phyloP scores from a whole-genome alignment of 1,140 invertebrate genomes.

The Calliopsis andreniformis region DNA sequence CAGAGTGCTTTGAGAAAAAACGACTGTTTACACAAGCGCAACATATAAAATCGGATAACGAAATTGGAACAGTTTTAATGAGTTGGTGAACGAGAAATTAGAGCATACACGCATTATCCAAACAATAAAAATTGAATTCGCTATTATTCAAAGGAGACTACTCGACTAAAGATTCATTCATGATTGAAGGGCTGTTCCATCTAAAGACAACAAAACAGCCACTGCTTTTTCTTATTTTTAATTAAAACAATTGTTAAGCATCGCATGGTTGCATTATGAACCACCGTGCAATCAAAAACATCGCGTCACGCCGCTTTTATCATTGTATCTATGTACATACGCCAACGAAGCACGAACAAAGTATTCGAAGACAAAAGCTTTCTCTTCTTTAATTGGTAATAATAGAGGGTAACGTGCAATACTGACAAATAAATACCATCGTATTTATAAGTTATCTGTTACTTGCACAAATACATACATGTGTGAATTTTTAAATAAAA shows the following conservation, averaged over 20 bases:
- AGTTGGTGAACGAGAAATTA: not conserved
- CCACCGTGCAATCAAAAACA: too few relatives aligned
- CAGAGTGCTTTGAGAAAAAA: not conserved
- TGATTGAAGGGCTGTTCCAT: not conserved
- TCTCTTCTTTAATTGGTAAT: too few relatives aligned
- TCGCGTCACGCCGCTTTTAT: not conserved
- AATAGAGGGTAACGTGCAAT: too few relatives aligned
- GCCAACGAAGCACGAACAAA: too few relatives aligned
- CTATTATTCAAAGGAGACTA: slow-evolving; percentile 8
- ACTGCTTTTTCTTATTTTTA: not conserved
- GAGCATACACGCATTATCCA: not conserved
- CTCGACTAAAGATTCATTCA: not conserved
- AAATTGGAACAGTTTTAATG: not conserved
- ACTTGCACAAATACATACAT: too few relatives aligned
- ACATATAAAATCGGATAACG: not conserved
- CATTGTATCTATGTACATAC: too few relatives aligned
- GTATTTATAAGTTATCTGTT: too few relatives aligned
- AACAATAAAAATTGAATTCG: not conserved
- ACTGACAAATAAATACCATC: too few relatives aligned
- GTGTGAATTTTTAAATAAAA: too few relatives aligned
- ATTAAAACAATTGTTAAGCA: not conserved
- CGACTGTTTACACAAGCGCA: not conserved
- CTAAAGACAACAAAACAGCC: not conserved
- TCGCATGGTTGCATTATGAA: too few relatives aligned
- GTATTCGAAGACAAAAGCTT: too few relatives aligned